phyloP scores from a whole-genome alignment of 2,888 invertebrate genomes.

The Spicauda simplicius region DNA sequence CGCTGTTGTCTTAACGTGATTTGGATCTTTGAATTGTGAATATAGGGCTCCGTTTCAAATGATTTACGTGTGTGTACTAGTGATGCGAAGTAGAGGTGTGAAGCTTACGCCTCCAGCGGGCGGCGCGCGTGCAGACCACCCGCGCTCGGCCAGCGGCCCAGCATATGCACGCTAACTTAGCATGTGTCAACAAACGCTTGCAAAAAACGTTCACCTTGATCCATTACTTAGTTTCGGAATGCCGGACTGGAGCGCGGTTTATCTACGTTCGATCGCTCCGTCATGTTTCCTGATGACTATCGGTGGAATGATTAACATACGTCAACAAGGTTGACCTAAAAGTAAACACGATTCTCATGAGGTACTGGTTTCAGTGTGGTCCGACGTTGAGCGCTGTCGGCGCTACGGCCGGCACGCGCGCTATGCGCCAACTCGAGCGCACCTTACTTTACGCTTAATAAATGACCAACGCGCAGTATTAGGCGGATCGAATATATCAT shows the following conservation, averaged over 20 bases:
- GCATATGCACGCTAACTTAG: slow-evolving; percentile 46
- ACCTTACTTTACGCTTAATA: slow-evolving; percentile 73
- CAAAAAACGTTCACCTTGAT: slow-evolving; percentile 37
- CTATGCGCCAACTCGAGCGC: slow-evolving; percentile 69
- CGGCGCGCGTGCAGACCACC: slow-evolving; percentile 72
- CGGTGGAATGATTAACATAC: slow-evolving; percentile 64
- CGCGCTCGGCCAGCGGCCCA: slow-evolving; percentile 70
- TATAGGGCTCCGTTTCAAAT: slow-evolving; percentile 47
- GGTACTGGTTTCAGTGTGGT: slow-evolving; percentile 71
- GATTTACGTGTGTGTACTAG: slow-evolving; percentile 56
- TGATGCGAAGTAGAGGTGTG: slow-evolving; percentile 67
- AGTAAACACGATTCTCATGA: slow-evolving; percentile 53
- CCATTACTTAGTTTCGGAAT: slow-evolving; percentile 17
- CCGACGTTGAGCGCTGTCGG: slow-evolving; percentile 68
- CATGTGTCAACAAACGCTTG: slow-evolving; percentile 30
- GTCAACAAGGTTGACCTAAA: slow-evolving; percentile 74
- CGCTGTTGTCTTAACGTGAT: slow-evolving; percentile 36
- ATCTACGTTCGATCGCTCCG: slow-evolving; percentile 22
- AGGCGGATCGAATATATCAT: slow-evolving; percentile 83
- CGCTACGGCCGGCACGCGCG: slow-evolving; percentile 75
- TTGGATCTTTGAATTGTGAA: slow-evolving; percentile 24
- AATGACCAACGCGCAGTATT: slow-evolving; percentile 79
- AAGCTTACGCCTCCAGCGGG: slow-evolving; percentile 72
- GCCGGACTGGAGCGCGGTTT: neutral
- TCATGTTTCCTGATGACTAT: slow-evolving; percentile 55